A percentile compares a stretch with the other conserved stretches of the same genome.
Evolutionary conservation across 2,113 vertebrate species (phyloP).

Genomic region (Macaca nemestrina): DNA sequence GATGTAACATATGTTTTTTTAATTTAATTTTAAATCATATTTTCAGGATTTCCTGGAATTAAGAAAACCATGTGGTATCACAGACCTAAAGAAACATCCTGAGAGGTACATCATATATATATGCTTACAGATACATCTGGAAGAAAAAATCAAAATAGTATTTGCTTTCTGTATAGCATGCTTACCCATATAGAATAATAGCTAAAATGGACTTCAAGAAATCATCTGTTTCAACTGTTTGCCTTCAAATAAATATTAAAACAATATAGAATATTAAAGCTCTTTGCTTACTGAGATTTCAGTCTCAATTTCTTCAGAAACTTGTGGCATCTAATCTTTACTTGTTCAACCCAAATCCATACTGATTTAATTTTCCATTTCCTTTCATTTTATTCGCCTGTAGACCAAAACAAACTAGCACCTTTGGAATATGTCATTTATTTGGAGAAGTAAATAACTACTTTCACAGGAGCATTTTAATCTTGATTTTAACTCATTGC

Average conservation of each 20-base stretch:
- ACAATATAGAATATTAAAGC: neutral
- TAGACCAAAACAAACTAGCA: slow-evolving; percentile 11
- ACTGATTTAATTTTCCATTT: neutral
- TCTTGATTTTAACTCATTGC: neutral
- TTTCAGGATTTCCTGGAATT: slow-evolving; percentile 61
- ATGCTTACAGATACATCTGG: neutral
- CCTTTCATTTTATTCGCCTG: neutral
- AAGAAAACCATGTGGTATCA: neutral
- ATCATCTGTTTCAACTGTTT: neutral
- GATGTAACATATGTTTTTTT: neutral
- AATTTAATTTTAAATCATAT: neutral
- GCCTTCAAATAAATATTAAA: neutral
- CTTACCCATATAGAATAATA: neutral
- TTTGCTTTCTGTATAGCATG: neutral
- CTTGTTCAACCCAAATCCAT: neutral
- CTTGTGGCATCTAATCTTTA: neutral
- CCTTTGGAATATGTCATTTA: neutral
- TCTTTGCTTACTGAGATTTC: neutral
- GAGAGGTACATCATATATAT: slow-evolving; percentile 73
- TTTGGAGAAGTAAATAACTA: slow-evolving; percentile 10
- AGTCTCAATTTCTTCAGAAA: neutral
- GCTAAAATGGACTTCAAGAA: neutral
- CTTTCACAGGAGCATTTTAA: neutral
- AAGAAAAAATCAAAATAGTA: neutral
- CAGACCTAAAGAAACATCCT: slow-evolving; percentile 5